These are phyloP conservation scores for Anolis carolinensis DNA, from an alignment of 2,113 vertebrate species.

Conservation along the genomic window DNA sequence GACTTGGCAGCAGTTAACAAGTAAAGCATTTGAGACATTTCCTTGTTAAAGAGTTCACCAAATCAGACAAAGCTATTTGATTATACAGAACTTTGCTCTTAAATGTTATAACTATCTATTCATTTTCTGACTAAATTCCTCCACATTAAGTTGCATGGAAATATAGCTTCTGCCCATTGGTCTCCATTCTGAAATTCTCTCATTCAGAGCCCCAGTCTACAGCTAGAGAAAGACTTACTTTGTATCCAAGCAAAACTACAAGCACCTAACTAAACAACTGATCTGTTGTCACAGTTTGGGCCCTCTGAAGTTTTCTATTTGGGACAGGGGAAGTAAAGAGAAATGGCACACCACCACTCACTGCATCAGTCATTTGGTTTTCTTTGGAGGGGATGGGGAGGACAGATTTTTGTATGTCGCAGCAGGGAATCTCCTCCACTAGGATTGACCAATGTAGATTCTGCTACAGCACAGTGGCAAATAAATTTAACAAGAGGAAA, in stretches of 20 bases:
- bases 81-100: slow-evolving; percentile 37
- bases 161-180: neutral
- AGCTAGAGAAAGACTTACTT: neutral
- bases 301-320: neutral
- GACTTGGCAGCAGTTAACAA: slow-evolving; percentile 24
- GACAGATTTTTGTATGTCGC: neutral
- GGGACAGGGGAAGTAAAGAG: neutral
- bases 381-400: neutral
- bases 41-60: slow-evolving; percentile 61
- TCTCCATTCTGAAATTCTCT: neutral
- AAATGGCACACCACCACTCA: neutral
- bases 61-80: slow-evolving; percentile 54
- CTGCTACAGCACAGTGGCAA: neutral
- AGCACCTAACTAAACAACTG: neutral
- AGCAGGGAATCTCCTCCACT: neutral
- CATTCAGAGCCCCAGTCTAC: neutral
- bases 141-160: neutral
- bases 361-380: neutral
- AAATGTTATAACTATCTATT: neutral
- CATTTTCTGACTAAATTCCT: neutral
- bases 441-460: neutral
- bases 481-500: no score
- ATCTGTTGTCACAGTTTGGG: neutral
- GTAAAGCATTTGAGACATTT: slow-evolving; percentile 62
- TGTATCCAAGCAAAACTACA: neutral